These are phyloP conservation scores for Drosophila nikananu DNA, from an alignment of 1,140 invertebrate genomes.

Conservation along the genomic window DNA sequence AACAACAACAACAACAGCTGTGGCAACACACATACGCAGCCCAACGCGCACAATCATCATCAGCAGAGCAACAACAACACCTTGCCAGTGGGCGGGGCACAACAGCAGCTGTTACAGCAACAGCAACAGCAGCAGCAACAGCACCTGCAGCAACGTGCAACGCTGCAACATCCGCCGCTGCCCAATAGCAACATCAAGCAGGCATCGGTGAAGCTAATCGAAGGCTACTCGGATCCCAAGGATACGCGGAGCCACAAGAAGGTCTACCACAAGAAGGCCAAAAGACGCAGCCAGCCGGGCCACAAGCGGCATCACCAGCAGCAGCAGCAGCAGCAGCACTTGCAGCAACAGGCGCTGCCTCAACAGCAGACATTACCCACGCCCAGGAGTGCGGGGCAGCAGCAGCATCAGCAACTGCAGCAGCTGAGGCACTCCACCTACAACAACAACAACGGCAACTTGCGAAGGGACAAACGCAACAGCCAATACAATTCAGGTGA, in stretches of 20 bases:
- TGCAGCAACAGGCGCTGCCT: conserved; percentile 14
- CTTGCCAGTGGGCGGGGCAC: conserved; percentile 20
- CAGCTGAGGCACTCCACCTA: conserved; percentile 68
- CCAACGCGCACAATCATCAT: conserved; percentile 15
- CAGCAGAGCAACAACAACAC: conserved; percentile 24
- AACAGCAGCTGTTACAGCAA: conserved; percentile 59
- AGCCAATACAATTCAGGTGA: conserved; percentile 81
- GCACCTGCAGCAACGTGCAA: conserved; percentile 61
- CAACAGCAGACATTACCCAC: conserved; percentile 57
- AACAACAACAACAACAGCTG: conserved; percentile 15
- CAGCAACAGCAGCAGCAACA: conserved; percentile 55
- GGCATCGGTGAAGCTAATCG: conserved; percentile 81
- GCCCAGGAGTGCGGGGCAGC: conserved; percentile 41
- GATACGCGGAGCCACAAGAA: conserved; percentile 81
- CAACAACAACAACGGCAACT: conserved; percentile 71
- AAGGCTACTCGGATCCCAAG: conserved; percentile 83
- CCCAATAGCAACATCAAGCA: conserved; percentile 81
- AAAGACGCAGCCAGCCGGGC: conserved; percentile 52
- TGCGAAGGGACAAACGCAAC: conserved; percentile 65
- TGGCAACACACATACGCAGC: conserved; percentile 19
- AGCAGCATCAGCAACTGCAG: conserved; percentile 50
- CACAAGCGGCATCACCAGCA: conserved; percentile 68
- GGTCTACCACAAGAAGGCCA: conserved; percentile 81
- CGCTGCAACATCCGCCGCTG: conserved; percentile 74
- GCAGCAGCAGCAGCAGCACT: conserved; percentile 35